Evolutionary conservation across 1,140 invertebrate species (phyloP).

Genomic region (Stenopsyche tienmushanensis): DNA sequence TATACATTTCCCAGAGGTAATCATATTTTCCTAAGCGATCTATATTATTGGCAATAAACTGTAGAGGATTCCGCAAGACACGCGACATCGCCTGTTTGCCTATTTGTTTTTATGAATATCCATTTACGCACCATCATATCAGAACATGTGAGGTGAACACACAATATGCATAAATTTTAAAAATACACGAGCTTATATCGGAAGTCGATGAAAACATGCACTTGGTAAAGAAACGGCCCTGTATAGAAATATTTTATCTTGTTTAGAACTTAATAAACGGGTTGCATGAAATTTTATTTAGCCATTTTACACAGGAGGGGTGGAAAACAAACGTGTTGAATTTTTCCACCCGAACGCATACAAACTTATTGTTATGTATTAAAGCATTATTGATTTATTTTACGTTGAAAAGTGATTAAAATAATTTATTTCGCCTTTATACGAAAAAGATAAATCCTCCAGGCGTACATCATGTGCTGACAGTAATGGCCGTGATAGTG

Average conservation of each 20-base stretch:
- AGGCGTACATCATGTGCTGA: neutral
- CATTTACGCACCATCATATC: neutral
- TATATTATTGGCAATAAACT: slow-evolving; percentile 27
- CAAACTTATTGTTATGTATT: neutral
- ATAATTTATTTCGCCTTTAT: neutral
- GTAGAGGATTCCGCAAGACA: slow-evolving; percentile 7
- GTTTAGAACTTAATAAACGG: no score
- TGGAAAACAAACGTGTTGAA: no score
- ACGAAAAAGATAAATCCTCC: neutral
- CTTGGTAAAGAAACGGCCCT: no score
- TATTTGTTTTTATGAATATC: neutral
- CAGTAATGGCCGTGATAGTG: neutral
- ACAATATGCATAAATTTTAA: neutral
- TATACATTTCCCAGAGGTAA: no score
- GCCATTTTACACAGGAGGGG: no score
- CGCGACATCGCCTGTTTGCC: slow-evolving; percentile 30
- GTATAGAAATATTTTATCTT: no score
- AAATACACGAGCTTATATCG: neutral
- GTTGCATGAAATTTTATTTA: no score
- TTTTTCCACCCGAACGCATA: neutral
- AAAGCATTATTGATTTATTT: neutral
- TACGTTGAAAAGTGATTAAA: neutral
- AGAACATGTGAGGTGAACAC: neutral
- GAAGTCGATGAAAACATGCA: no score
- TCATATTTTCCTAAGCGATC: no score